Evolutionary conservation across 2,888 invertebrate genomes (phyloP), one percentile per base, ranked within the genome.

Genomic region (Aspidiotus destructor): DNA sequence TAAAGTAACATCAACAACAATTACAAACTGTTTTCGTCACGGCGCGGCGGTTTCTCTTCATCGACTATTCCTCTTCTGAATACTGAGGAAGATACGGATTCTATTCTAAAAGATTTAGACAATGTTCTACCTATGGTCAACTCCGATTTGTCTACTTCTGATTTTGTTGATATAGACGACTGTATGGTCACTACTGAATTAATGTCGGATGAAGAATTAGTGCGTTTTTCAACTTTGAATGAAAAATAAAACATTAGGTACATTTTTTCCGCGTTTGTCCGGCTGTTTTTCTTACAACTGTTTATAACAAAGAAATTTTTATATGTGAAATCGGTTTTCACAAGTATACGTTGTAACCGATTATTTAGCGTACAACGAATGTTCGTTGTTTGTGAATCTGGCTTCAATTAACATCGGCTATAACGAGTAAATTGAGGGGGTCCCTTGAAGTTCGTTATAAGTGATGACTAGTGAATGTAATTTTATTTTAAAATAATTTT

Each of bases 21-120:
- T 74, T 73, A 71, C 71, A 52, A 73, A 74, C 69, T 73, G 73
- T 53, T 74, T 73, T 72, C 63, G 72, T 57, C 73, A 74, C 72
- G 74, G n/a, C n/a, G n/a, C n/a, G n/a, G n/a, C 13, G 48, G 48
- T 44, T 8, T 44, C 48, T 44, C 48, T 13, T 10, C 48, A 13
- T 13, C 48, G 8, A 44, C 48, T 13, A 44, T 44, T 44, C 48
- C 48, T 44, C 48, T 44, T 44, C 48, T 44, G 13, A 44, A 44
- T 44, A 44, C 48, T 44, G 48, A 44, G 48, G 48, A 44, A 44
- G 48, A 44, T 44, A 44, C 13, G 9, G 48, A 44, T 13, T 44
- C 48, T 44, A 13, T 44, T 44, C 13, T 44, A 44, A 44, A n/a
- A n/a, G n/a, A n/a, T n/a, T n/a, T n/a, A n/a, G n/a, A n/a, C n/a